These are phyloP conservation scores for Notamacropus eugenii DNA, from an alignment of 2,797 vertebrate genomes.

Conservation along the genomic window DNA sequence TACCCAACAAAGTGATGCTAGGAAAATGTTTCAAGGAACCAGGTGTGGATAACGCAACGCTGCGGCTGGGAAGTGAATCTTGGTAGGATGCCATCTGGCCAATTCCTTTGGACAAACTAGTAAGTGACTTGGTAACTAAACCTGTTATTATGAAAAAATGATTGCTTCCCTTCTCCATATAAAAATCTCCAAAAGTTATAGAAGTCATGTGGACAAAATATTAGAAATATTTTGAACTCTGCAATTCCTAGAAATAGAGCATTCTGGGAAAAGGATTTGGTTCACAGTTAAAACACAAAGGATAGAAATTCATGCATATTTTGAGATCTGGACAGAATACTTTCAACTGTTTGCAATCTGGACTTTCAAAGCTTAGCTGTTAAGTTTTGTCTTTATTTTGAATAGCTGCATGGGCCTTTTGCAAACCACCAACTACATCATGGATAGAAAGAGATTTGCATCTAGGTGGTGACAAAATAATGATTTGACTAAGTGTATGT, in stretches of 20 bases:
- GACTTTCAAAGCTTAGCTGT: not conserved
- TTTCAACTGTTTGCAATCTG: not conserved
- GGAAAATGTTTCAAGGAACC: not conserved
- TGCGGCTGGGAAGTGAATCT: not conserved
- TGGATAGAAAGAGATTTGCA: not conserved
- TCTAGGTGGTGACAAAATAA: not conserved
- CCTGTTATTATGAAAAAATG: not conserved
- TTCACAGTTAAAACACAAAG: not conserved
- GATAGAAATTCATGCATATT: not conserved
- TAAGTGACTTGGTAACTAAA: not conserved
- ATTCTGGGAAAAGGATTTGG: not conserved
- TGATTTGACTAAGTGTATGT: not conserved
- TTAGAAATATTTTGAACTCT: not conserved
- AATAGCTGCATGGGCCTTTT: not conserved
- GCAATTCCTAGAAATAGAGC: not conserved
- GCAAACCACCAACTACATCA: not conserved
- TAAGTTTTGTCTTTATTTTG: not conserved
- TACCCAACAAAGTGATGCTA: rapidly evolving
- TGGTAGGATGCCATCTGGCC: not conserved
- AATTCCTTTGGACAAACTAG: not conserved
- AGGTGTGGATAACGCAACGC: not conserved
- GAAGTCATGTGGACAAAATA: not conserved
- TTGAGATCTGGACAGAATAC: not conserved
- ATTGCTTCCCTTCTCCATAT: not conserved
- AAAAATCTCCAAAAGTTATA: not conserved